phyloP scores from a whole-genome alignment of 2,888 invertebrate genomes.

The Allolobophora icterica region DNA sequence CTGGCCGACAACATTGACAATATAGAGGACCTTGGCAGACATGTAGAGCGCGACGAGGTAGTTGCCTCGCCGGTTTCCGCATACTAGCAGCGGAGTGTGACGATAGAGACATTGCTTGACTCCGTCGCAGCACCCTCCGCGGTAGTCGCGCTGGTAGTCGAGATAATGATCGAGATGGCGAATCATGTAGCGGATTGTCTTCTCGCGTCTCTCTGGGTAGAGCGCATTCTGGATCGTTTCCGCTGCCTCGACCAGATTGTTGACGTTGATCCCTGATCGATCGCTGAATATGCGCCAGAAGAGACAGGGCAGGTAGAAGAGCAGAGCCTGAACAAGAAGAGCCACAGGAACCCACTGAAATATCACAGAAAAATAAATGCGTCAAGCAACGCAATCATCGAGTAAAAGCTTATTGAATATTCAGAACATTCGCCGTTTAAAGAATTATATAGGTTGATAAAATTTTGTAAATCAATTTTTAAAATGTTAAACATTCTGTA shows the following conservation, averaged over 20 bases:
- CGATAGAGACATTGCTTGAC: conserved; percentile 58
- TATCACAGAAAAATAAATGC: not conserved
- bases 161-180: conserved; percentile 46
- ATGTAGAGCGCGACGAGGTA: conserved; percentile 66
- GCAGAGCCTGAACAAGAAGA: conserved; percentile 67
- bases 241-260: conserved; percentile 46
- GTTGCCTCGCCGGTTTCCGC: conserved; percentile 67
- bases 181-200: conserved; percentile 46
- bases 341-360: conserved; percentile 66
- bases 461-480: too few relatives aligned
- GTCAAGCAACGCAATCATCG: not conserved
- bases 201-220: conserved; percentile 43
- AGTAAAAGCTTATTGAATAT: not conserved
- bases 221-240: conserved; percentile 40
- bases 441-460: too few relatives aligned
- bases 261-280: conserved; percentile 46
- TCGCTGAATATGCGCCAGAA: conserved; percentile 65
- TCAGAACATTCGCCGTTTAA: too few relatives aligned
- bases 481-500: too few relatives aligned
- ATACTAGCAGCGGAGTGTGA: conserved; percentile 56
- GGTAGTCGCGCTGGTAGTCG: conserved; percentile 60
- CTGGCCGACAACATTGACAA: conserved; percentile 66
- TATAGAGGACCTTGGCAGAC: conserved; percentile 64
- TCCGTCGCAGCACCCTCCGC: conserved; percentile 58
- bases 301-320: conserved; percentile 67